These are phyloP conservation scores for Monoplex corrugatus DNA, from an alignment of 2,888 invertebrate genomes.

Conservation along the genomic window DNA sequence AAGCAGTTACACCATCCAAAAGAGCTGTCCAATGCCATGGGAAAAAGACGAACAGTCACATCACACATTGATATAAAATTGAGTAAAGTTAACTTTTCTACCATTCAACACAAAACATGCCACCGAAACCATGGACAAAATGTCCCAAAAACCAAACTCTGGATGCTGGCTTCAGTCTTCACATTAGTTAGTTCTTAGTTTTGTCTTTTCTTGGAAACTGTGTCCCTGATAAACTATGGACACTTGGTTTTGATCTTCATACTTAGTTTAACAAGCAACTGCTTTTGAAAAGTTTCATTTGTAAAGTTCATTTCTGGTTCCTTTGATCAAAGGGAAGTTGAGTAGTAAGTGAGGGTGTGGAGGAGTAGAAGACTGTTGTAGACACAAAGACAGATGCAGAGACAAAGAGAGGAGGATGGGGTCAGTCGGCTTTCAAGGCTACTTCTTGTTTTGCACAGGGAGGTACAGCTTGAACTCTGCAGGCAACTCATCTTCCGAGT, in stretches of 20 bases:
- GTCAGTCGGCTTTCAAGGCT: slow-evolving; percentile 34
- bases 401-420: background rate
- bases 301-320: background rate
- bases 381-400: slow-evolving; percentile 16
- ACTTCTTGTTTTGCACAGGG: slow-evolving; percentile 86
- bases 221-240: background rate
- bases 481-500: slow-evolving; percentile 96
- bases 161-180: background rate
- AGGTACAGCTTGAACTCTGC: slow-evolving; percentile 97
- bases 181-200: background rate
- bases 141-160: background rate
- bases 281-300: background rate
- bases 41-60: background rate
- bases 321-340: slow-evolving; percentile 25
- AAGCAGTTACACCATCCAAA: background rate
- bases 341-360: slow-evolving; percentile 46
- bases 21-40: background rate
- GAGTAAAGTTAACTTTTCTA: background rate
- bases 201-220: background rate
- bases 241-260: background rate
- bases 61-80: background rate
- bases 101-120: background rate
- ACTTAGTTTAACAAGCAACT: too few species aligned
- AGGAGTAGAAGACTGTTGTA: background rate
- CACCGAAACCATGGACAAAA: background rate